Evolutionary conservation across 2,888 invertebrate genomes (phyloP).

Genomic region (Callimorpha dominula): DNA sequence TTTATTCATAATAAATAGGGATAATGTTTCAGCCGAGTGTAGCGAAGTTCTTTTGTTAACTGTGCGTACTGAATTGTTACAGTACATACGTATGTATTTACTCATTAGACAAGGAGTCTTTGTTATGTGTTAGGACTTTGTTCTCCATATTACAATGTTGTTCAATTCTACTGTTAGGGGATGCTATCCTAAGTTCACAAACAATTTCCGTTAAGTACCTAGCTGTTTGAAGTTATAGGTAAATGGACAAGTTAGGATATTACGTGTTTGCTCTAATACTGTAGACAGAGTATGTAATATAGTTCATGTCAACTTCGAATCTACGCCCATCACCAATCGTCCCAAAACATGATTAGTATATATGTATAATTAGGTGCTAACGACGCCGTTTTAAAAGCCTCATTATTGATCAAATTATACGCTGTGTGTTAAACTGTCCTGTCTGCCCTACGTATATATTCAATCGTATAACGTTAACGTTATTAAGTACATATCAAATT

Average conservation of each 20-base stretch:
- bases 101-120: conserved; percentile 3
- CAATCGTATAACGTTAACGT: neutral
- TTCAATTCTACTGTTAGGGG: neutral
- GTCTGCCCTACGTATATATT: neutral
- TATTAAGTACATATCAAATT: no score
- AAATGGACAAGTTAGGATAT: neutral
- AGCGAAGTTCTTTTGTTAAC: neutral
- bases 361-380: neutral
- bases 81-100: neutral
- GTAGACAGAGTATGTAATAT: neutral
- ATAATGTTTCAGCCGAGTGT: neutral
- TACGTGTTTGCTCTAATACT: neutral
- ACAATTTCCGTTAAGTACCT: neutral
- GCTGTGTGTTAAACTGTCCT: neutral
- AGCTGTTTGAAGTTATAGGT: neutral
- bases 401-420: no score
- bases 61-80: neutral
- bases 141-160: neutral
- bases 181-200: neutral
- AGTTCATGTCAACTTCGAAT: neutral
- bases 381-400: neutral
- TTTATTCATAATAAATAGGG: no score
- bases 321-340: neutral
- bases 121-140: conserved; percentile 1
- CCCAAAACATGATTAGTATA: neutral